Evolutionary conservation across 2,113 vertebrate genomes (phyloP), one percentile per base, ranked within the genome.

Genomic region (Pantherophis guttatus): DNA sequence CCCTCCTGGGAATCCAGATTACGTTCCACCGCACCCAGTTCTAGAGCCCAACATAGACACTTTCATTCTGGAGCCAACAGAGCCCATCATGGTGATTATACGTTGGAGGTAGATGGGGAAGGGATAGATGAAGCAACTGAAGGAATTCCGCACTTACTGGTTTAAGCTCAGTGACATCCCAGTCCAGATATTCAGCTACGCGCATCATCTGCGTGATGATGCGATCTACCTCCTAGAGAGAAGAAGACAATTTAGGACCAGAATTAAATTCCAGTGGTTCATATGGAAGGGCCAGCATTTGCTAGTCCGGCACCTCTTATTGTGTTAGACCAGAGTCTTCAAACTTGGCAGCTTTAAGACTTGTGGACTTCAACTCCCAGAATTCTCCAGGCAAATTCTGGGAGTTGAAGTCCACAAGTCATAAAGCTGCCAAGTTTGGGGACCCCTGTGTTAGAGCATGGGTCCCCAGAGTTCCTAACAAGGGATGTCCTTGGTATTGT

Each of bases 151-250:
- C 6, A 95, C 98, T 98, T 95, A 99, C 98, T 23, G 98, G 98
- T 91, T 97, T 97, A 93, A 99, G 97, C 95, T 99, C 98, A 11
- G 98, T 98, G 91, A 99, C 98, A 81, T 99, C 98, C 99, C 98
- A 99, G 55, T 98, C 98, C 23, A 99, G 96, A 94, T 99, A 99
- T 39, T 98, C 98, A 48, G 98, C 98, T 91, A 99, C 98, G 0
- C 98, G 98, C 98, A 98, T 99, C 98, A 99, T 99, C 96, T 99
- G 98, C 65, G 97, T 98, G 86, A 99, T 98, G 93, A 99, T 98
- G 95, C 98, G 97, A 90, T 99, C 98, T 94, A 99, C 98, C 96
- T 99, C 98, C 98, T 99, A 96, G 86, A 90, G n/a, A 93, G n/a
- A 93, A 50, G 86, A 90, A 54, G 91, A 95, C 65, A 53, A 88